Evolutionary conservation across 2,113 vertebrate genomes (phyloP).

Genomic region (Ptilonorhynchus violaceus): DNA sequence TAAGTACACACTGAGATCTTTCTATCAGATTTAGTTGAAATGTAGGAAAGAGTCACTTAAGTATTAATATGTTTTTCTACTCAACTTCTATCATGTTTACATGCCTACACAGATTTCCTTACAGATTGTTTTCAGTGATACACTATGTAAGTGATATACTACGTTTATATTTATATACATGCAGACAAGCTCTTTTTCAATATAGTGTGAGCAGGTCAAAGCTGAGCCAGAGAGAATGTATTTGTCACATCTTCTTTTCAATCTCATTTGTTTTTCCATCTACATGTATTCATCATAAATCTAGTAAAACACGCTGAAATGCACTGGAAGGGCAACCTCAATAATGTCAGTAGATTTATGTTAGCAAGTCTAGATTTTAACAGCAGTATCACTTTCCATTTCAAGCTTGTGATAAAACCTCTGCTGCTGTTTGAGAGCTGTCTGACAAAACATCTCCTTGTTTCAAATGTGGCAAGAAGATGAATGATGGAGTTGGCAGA

Average conservation of each 20-base stretch:
- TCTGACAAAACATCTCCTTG: slow-evolving; percentile 35
- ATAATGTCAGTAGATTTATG: slow-evolving; percentile 39
- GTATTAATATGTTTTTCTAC: background rate
- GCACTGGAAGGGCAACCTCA: slow-evolving; percentile 14
- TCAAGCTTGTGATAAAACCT: slow-evolving; percentile 24
- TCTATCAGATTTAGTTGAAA: background rate
- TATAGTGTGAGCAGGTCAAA: background rate
- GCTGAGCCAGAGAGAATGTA: background rate
- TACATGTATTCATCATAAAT: slow-evolving; percentile 37
- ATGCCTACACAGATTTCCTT: background rate
- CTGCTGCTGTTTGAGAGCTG: background rate
- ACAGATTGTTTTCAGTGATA: background rate
- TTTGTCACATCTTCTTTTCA: slow-evolving; percentile 13
- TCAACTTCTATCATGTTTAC: background rate
- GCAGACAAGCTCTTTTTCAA: background rate
- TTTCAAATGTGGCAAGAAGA: background rate
- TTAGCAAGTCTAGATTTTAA: background rate
- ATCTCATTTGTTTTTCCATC: slow-evolving; percentile 41
- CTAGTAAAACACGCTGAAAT: background rate
- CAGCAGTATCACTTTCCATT: slow-evolving; percentile 18
- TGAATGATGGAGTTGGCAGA: background rate
- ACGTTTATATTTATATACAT: background rate
- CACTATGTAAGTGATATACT: background rate
- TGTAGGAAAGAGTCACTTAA: background rate
- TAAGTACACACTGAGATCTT: background rate